Evolutionary conservation across 2,113 vertebrate genomes (phyloP), one percentile per base, ranked within the genome.

Genomic region (Spea bombifrons): DNA sequence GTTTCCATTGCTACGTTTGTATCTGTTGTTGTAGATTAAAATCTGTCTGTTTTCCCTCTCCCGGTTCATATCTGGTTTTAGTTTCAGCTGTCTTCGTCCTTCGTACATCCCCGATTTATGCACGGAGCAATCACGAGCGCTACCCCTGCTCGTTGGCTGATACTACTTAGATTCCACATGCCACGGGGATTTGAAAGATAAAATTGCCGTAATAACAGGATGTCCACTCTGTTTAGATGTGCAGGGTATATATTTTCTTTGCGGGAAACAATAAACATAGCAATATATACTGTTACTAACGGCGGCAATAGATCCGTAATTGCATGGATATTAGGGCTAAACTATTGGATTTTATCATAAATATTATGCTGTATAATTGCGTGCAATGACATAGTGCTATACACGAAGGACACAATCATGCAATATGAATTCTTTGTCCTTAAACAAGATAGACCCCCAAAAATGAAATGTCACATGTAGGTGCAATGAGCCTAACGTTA

Each of bases 11-110:
- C 77, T 47, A 55, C 15, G 64, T 55, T 46, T 66, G 49, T 71
- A 73, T 55, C 69, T 79, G 76, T 73, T 73, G 70, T 73, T 46
- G 64, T 45, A 80, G 78, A 80, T 80, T 80, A 80, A 80, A 80
- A 80, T 80, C 78, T 73, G 78, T 80, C 78, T 46, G 74, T 80
- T 80, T 80, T 55, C 71, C 71, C 50, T 61, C 71, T 74, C 30
- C 71, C 78, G 73, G 71, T 80, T 71, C 65, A 80, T 80, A 80
- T 80, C 71, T 74, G 1, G 68, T 80, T 80, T 69, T 73, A 52
- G 73, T 74, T 63, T 72, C 53, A 30, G 63, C 78, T 80, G 74
- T 74, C 71, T 74, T 68, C 66, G 78, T 80, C 78, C 78, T 80
- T 80, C 71, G 70, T 74, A 74, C 55, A 74, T 80, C 63, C 30